Evolutionary conservation across 2,113 vertebrate species (phyloP).

Genomic region (Barbus barbus): DNA sequence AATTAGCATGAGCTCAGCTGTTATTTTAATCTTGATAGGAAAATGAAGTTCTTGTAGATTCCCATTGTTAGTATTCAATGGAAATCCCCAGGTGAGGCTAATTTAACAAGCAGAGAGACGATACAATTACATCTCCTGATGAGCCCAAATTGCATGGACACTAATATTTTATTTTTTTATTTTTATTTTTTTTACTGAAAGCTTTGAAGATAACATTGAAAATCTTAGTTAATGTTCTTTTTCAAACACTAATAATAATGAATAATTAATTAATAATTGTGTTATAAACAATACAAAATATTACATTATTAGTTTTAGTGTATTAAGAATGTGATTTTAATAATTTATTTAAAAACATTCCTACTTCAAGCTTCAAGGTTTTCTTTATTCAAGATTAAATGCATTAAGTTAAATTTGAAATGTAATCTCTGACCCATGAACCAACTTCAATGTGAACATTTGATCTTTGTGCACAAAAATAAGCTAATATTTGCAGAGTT

Average conservation of each 20-base stretch:
- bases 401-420: neutral
- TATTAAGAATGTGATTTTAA: no score
- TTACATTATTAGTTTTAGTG: no score
- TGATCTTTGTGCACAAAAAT: neutral
- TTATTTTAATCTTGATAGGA: slow-evolving; percentile 52
- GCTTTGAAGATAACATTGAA: neutral
- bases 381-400: neutral
- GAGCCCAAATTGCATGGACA: slow-evolving; percentile 30
- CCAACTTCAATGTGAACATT: neutral
- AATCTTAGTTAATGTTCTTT: neutral
- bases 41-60: slow-evolving; percentile 46
- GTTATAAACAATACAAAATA: no score
- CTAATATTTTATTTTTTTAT: neutral
- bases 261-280: no score
- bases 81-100: slow-evolving; percentile 38
- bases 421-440: neutral
- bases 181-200: neutral
- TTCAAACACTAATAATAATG: no score
- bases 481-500: neutral
- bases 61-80: slow-evolving; percentile 43
- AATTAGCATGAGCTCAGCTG: slow-evolving; percentile 46
- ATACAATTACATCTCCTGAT: slow-evolving; percentile 36
- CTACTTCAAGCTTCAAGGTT: neutral
- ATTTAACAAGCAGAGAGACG: slow-evolving; percentile 43
- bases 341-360: no score